phyloP scores from a whole-genome alignment of 1,140 invertebrate genomes.

The Rhynchophorus ferrugineus region DNA sequence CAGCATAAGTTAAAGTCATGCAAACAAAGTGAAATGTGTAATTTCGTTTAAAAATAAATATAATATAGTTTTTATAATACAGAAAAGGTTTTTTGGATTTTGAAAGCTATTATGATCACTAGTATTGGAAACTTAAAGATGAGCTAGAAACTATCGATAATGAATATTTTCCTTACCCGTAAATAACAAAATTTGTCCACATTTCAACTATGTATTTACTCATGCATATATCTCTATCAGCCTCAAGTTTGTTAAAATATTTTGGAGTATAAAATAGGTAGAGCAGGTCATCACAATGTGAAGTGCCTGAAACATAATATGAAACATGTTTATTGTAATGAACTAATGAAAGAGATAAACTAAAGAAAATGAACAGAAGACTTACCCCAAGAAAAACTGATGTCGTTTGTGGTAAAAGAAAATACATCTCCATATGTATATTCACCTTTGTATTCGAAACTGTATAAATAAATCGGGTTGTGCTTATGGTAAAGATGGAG shows the following conservation, averaged over 20 bases:
- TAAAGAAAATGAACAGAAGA: too few relatives aligned
- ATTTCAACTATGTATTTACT: constrained; percentile 25
- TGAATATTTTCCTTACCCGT: constrained; percentile 18
- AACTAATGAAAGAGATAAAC: constrained; percentile 4
- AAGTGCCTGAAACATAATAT: constrained; percentile 21
- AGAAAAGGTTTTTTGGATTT: too few relatives aligned
- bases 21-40: background rate
- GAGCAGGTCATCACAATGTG: constrained; percentile 32
- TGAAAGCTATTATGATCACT: too few relatives aligned
- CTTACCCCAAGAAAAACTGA: constrained; percentile 22
- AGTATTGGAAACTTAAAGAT: too few relatives aligned
- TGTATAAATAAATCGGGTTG: constrained; percentile 24
- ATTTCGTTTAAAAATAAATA: too few relatives aligned
- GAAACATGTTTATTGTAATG: constrained; percentile 10
- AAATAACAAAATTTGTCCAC: constrained; percentile 29
- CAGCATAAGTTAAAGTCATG: background rate
- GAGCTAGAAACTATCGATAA: constrained; percentile 13
- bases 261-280: constrained; percentile 27
- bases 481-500: constrained; percentile 20
- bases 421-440: constrained; percentile 20
- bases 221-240: constrained; percentile 21
- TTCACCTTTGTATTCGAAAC: constrained; percentile 24
- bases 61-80: too few relatives aligned
- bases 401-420: constrained; percentile 17
- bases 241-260: constrained; percentile 18